phyloP scores from a whole-genome alignment of 2,113 vertebrate genomes.

The Aramus guarauna region DNA sequence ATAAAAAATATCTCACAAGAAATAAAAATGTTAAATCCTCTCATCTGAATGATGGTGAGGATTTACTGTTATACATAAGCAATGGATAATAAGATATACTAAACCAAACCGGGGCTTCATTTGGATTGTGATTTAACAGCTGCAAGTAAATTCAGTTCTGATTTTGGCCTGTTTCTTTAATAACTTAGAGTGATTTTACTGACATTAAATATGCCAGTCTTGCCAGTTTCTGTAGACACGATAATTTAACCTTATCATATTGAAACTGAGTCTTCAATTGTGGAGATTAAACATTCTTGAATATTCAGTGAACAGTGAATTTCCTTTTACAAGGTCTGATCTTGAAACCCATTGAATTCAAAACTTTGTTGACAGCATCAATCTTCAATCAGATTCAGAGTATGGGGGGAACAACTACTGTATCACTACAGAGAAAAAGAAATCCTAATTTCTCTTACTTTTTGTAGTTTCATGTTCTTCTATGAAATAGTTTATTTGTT shows the following conservation, averaged over 20 bases:
- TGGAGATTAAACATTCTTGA: background rate
- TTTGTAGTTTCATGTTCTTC: background rate
- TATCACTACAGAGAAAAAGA: background rate
- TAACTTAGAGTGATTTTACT: background rate
- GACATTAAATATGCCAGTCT: background rate
- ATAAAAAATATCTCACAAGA: background rate
- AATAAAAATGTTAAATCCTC: background rate
- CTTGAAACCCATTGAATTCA: background rate
- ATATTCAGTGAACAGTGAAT: background rate
- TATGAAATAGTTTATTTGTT: background rate
- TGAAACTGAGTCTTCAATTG: background rate
- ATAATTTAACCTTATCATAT: background rate
- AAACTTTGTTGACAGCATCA: background rate
- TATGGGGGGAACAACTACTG: fast-evolving
- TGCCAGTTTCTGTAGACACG: background rate
- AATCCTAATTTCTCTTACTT: background rate
- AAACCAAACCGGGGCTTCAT: background rate
- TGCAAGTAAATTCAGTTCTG: background rate
- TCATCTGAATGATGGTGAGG: background rate
- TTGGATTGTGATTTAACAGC: background rate
- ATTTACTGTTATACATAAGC: background rate
- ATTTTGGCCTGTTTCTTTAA: background rate
- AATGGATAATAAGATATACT: background rate
- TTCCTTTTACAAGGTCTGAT: background rate
- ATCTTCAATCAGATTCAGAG: background rate